Evolutionary conservation across 1,140 invertebrate genomes (phyloP), one percentile per base, ranked within the genome.

Genomic region (Zaprionus camerounensis): DNA sequence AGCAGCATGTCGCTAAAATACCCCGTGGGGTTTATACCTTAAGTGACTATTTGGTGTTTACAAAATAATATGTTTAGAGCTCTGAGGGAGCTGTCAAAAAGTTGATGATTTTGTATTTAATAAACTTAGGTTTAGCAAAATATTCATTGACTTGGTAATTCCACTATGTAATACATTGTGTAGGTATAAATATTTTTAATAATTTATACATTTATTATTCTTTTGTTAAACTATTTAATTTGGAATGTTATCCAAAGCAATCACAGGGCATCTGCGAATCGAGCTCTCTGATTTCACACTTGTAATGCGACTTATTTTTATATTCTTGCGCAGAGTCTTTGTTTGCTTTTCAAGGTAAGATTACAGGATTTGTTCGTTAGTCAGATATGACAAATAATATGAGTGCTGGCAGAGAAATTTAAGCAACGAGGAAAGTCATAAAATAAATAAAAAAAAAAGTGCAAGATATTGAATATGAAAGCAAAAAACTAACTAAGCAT

Each of bases 281-380:
- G n/a, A 15, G 34, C 26, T 13, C 13, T 3, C 20, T 11, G 12
- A 20, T 11, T 5, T 22, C 13, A 17, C 15, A 44, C 15, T 61
- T 44, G 1, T 13, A 24, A 46, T 0, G 46, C 11, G 20, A 20
- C 12, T 51, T 51, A 12, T 51, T 24, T 58, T 22, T 68, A 13
- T 46, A 22, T 2, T 31, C 36, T 41, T n/a, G 26, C 15, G 63
- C 6, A 24, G 41, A 46, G 41, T 26, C 12, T 61, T 24, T 53
- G 46, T 69, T 44, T 34, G 49, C 34, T 44, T 31, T 70, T 62
- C 26, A 62, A 38, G 57, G n/a, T 38, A 3, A 49, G 70, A 44
- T 72, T 66, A 72, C 11, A 34, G 70, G 41, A 72, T 72, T 72
- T 72, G 53, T 15, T 3, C 15, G 44, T 69, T 44, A 61, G 66